phyloP scores from a whole-genome alignment of 1,140 invertebrate species.

The Phthorimaea operculella region DNA sequence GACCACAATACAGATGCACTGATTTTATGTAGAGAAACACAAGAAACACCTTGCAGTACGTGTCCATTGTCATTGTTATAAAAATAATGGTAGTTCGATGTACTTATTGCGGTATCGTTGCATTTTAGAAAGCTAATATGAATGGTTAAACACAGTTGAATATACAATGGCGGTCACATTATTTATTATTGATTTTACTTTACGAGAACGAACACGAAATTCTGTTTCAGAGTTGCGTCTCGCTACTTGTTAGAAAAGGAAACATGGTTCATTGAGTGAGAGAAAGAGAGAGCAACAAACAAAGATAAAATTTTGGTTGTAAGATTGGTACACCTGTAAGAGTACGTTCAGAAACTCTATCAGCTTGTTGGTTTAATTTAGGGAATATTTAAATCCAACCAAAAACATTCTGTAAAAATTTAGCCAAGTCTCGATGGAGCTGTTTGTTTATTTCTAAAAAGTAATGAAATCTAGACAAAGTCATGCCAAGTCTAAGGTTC shows the following conservation, averaged over 20 bases:
- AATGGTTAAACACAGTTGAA: slow-evolving; percentile 32
- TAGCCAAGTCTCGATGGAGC: too few relatives aligned
- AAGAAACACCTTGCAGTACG: slow-evolving; percentile 24
- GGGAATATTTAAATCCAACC: too few relatives aligned
- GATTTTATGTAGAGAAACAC: slow-evolving; percentile 50
- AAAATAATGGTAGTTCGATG: slow-evolving; percentile 19
- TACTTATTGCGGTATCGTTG: slow-evolving; percentile 28
- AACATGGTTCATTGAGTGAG: too few relatives aligned
- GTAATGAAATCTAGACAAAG: too few relatives aligned
- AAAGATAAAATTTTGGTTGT: too few relatives aligned
- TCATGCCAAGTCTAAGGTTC: too few relatives aligned
- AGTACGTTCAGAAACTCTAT: neutral
- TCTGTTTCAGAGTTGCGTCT: neutral
- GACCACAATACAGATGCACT: slow-evolving; percentile 76
- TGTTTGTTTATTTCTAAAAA: too few relatives aligned
- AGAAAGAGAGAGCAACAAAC: too few relatives aligned
- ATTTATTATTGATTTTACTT: slow-evolving; percentile 63
- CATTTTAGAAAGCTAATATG: slow-evolving; percentile 45
- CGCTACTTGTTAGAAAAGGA: too few relatives aligned
- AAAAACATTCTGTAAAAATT: too few relatives aligned
- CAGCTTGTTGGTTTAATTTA: neutral
- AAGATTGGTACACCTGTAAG: neutral
- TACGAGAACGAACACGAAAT: neutral
- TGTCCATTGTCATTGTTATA: slow-evolving; percentile 28
- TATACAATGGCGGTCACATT: slow-evolving; percentile 60